A percentile compares a stretch with the other conserved stretches of the same genome.
Conservation (phyloP, 2,888 invertebrate species). For the Andrena minutula region DNA sequence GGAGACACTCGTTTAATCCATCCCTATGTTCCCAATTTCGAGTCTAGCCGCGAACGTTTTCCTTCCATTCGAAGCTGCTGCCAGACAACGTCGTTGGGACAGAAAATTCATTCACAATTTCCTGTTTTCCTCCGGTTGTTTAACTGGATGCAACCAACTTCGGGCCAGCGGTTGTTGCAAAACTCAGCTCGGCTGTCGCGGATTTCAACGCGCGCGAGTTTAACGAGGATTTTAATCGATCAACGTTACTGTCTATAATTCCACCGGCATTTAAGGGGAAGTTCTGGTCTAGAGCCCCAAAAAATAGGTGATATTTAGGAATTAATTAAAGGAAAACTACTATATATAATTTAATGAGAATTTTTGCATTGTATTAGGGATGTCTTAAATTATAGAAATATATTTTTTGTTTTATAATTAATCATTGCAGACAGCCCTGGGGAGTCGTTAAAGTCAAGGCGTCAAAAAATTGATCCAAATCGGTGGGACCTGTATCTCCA, state of each 20-base stretch:
- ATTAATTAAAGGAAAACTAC: no score
- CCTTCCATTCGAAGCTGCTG: neutral
- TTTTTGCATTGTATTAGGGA: no score
- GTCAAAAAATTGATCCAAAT: no score
- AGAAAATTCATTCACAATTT: conserved; percentile 26
- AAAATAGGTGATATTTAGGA: no score
- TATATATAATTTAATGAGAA: no score
- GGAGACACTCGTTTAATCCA: neutral
- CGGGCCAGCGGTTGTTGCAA: conserved; percentile 10
- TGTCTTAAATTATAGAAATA: no score
- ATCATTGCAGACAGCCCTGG: no score
- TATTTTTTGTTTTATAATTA: no score
- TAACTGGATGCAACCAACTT: conserved; percentile 1
- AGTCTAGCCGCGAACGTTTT: neutral
- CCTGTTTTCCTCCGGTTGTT: neutral
- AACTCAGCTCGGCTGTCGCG: neutral
- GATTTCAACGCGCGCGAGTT: conserved; percentile 18
- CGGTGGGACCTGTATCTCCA: no score
- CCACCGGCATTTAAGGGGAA: conserved; percentile 2
- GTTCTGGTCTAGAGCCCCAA: no score
- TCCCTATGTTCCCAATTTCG: neutral
- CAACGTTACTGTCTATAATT: conserved; percentile 21
- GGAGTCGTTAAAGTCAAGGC: no score
- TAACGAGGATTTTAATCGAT: conserved; percentile 38
- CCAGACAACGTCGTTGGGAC: conserved; percentile 13